Conservation (phyloP, 2,888 invertebrate genomes). For the Minunthozetes semirufus region DNA sequence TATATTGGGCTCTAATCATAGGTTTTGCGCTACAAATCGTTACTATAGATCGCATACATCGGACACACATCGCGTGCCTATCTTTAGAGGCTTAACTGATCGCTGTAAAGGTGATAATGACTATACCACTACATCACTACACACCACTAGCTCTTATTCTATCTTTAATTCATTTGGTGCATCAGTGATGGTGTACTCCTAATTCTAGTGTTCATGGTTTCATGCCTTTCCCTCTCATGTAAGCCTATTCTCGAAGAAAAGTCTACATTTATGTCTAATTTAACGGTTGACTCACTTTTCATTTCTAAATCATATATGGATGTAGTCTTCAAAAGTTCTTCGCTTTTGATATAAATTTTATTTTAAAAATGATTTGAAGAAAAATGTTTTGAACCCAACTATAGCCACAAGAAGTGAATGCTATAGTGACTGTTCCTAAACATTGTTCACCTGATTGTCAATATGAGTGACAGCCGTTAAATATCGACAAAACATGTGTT, state of each 20-base stretch:
- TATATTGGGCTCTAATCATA: background rate
- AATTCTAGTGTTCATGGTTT: background rate
- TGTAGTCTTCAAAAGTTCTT: no score
- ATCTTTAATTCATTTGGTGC: background rate
- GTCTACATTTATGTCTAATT: background rate
- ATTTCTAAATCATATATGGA: background rate
- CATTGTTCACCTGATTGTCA: background rate
- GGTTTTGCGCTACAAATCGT: background rate
- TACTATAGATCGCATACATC: background rate
- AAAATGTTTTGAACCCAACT: background rate
- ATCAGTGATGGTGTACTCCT: no score
- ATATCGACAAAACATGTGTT: slow-evolving; percentile 13
- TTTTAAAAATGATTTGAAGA: background rate
- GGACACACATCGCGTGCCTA: slow-evolving; percentile 19
- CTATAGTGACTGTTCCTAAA: background rate
- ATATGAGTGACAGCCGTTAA: slow-evolving; percentile 9
- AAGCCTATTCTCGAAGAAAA: background rate
- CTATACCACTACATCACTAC: background rate
- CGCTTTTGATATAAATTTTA: background rate
- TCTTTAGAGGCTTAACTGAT: slow-evolving; percentile 13
- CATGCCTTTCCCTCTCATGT: background rate
- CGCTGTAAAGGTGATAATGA: slow-evolving; percentile 22
- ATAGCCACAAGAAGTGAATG: background rate
- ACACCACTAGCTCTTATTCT: background rate
- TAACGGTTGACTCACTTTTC: background rate